A percentile compares a stretch with the other conserved stretches of the same genome.
phyloP scores from a whole-genome alignment of 2,888 invertebrate species.

The Ephialtes manifestator region DNA sequence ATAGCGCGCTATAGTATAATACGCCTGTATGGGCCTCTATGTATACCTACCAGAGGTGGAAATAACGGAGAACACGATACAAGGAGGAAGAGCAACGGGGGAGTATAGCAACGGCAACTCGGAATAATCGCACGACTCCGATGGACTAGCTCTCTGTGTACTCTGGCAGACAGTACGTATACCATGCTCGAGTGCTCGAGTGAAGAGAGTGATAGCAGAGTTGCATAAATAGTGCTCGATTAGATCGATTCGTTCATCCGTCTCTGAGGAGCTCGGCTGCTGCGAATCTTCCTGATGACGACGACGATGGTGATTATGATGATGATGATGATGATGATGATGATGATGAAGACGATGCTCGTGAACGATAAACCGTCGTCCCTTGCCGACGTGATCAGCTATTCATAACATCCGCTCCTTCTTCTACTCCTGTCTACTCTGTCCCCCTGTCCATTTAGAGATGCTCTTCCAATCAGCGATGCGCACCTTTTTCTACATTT shows the following conservation, averaged over 20 bases:
- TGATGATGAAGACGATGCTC: slow-evolving; percentile 58
- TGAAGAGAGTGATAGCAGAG: slow-evolving; percentile 56
- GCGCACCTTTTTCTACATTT: too few species aligned
- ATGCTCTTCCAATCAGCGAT: slow-evolving; percentile 1
- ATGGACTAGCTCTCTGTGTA: slow-evolving; percentile 30
- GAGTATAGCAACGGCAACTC: slow-evolving; percentile 39
- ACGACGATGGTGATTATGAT: slow-evolving; percentile 21
- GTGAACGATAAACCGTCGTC: slow-evolving; percentile 61
- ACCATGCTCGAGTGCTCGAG: slow-evolving; percentile 40
- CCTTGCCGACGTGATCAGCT: slow-evolving; percentile 60
- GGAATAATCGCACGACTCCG: slow-evolving; percentile 60
- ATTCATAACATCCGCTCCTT: slow-evolving; percentile 44
- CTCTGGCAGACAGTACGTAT: slow-evolving; percentile 21
- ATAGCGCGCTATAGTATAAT: slow-evolving; percentile 27
- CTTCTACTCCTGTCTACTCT: neutral
- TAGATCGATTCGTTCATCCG: slow-evolving; percentile 62
- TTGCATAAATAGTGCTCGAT: slow-evolving; percentile 67
- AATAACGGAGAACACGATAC: slow-evolving; percentile 59
- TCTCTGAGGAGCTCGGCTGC: slow-evolving; percentile 42
- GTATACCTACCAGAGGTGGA: slow-evolving; percentile 51
- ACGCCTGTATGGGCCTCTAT: slow-evolving; percentile 14
- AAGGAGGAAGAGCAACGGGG: slow-evolving; percentile 50
- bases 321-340: slow-evolving; percentile 58
- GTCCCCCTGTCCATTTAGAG: neutral
- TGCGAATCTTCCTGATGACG: slow-evolving; percentile 14